Base-by-base conservation (phyloP, 2,797 vertebrate species). In the Lateolabrax maculatus region DNA sequence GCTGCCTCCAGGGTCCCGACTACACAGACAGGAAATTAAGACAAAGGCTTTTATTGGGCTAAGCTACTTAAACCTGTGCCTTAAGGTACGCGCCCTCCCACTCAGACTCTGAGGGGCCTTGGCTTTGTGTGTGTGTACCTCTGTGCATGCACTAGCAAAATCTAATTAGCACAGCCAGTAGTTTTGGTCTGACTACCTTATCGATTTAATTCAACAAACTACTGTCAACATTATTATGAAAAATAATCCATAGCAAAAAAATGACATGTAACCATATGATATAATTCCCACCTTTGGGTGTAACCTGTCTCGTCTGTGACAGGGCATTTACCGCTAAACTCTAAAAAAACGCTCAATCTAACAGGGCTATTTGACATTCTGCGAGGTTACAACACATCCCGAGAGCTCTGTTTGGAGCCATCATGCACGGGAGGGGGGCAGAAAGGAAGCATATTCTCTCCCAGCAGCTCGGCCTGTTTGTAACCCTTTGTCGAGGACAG, bases 361-460 rank as follows among this genome's bases (percentile, higher is more conserved):
- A 85, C 62, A 36, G 78, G 62, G 44, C 77, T 85, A 56, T 86
- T 91, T 93, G 89, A 93, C 88, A 92, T 90, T 92, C 85, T 65
- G 75, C 6, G 68, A 90, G 84, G 91, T 91, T 89, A 87, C 79
- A 75, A 71, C 84, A 56, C 81, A 71, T 90, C 84, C 86, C 85
- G 77, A 31, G 75, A 83, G 86, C 86, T 80, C 73, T 75, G 83
- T 81, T 81, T 84, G 76, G 84, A 75, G 80, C 71, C 75, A 68
- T 71, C 21, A 6, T 48, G 63, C 79, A 61, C 67, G 18, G 64
- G 66, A 76, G 81, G 80, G 72, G 67, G 67, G 72, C 6, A 37
- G 86, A 89, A 83, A 87, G 89, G 82, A 81, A 90, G 74, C 90
- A 88, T 87, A 90, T 89, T 92, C 82, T 85, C 76, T 76, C 81